Conservation (phyloP, 2,888 invertebrate genomes). For the Folsomia candida region DNA sequence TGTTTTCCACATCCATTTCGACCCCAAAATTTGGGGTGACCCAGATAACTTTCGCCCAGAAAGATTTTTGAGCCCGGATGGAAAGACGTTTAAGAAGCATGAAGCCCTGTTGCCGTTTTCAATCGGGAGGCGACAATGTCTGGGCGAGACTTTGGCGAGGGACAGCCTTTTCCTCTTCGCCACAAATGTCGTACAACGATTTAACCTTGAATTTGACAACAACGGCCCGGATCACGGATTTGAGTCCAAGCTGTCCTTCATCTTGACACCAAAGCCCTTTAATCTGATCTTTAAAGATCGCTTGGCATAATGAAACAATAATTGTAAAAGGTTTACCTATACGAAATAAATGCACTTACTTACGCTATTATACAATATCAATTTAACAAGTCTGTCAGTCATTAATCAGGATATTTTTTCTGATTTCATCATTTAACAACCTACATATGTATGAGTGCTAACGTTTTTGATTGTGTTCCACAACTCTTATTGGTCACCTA, state of each 20-base stretch:
- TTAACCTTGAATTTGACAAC: conserved; percentile 17
- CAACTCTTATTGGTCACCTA: too few relatives aligned
- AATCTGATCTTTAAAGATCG: neutral
- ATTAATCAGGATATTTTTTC: too few relatives aligned
- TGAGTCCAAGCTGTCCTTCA: neutral
- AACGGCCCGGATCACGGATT: neutral
- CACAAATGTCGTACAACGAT: conserved; percentile 43
- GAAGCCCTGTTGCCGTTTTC: conserved; percentile 44
- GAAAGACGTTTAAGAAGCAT: conserved; percentile 30
- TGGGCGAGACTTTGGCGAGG: too few relatives aligned
- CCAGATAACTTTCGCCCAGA: conserved; percentile 44
- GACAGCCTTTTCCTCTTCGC: too few relatives aligned
- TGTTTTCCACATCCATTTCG: conserved; percentile 34
- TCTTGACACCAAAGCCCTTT: neutral
- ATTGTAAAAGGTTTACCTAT: too few relatives aligned
- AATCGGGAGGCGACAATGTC: too few relatives aligned
- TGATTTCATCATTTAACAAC: too few relatives aligned
- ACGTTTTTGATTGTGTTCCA: too few relatives aligned
- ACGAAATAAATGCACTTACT: too few relatives aligned
- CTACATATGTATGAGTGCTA: too few relatives aligned
- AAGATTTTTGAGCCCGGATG: conserved; percentile 43
- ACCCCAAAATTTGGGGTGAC: conserved; percentile 44
- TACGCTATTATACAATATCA: too few relatives aligned
- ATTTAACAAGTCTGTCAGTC: too few relatives aligned
- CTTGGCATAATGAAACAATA: neutral